Percentiles rank a stretch among this genome's conserved stretches.
These are phyloP conservation scores for Butorides virescens DNA, from an alignment of 2,113 vertebrate species.

Conservation along the genomic window DNA sequence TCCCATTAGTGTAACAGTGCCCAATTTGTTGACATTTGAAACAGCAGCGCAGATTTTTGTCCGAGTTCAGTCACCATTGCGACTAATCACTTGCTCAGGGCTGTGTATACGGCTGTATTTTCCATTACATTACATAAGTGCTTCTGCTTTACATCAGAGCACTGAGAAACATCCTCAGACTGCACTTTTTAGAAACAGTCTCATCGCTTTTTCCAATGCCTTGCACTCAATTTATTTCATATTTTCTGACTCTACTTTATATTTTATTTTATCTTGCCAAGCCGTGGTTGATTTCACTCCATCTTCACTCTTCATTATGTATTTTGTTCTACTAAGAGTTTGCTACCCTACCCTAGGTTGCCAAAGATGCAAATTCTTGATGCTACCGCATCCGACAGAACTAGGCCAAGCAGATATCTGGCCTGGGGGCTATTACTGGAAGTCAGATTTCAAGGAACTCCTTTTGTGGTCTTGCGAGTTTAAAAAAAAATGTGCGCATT, in stretches of 20 bases:
- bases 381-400: slow-evolving; percentile 47
- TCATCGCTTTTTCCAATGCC: neutral
- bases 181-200: neutral
- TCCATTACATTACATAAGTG: slow-evolving; percentile 42
- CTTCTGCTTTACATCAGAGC: slow-evolving; percentile 42
- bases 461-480: slow-evolving; percentile 16
- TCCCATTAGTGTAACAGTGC: neutral
- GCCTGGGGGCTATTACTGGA: slow-evolving; percentile 39
- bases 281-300: neutral
- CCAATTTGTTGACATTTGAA: slow-evolving; percentile 6
- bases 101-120: slow-evolving; percentile 21
- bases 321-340: neutral
- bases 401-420: slow-evolving; percentile 29
- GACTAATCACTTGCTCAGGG: slow-evolving; percentile 18
- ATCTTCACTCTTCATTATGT: neutral
- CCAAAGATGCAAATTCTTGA: slow-evolving; percentile 23
- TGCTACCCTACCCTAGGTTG: neutral
- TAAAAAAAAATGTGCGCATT: neutral
- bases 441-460: slow-evolving; percentile 60
- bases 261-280: neutral
- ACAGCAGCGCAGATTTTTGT: neutral
- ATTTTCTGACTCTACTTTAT: neutral
- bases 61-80: neutral
- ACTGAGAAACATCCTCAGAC: neutral
- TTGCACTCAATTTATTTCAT: neutral